Evolutionary conservation across 2,113 vertebrate genomes (phyloP), one percentile per base, ranked within the genome.

Genomic region (Lipophrys pholis): DNA sequence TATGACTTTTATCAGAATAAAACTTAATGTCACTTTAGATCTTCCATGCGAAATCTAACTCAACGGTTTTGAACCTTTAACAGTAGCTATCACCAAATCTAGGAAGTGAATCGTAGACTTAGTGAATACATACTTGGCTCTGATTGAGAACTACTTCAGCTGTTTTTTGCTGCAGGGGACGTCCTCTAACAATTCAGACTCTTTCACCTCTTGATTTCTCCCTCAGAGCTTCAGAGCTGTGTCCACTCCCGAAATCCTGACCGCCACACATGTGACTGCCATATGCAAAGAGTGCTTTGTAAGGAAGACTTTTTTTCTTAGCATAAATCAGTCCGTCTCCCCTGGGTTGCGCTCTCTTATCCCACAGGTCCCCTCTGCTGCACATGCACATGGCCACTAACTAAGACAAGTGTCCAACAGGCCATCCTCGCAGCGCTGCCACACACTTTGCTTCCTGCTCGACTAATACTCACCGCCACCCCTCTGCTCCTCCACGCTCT

Each of bases 401-500:
- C 41, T 53, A 58, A 69, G 61, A 60, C 50, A 57, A 86, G 82
- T 70, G 72, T 73, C 56, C 55, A 86, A 55, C 21, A 17, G 76
- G 43, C 60, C 57, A 16, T 76, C 60, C 43, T 57, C 50, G 43
- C 73, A 55, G 16, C 30, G 50, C 69, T 50, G 48, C 87, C 76
- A 76, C 89, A 86, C 84, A 89, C 74, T 70, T 8, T 1, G 66
- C 80, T 90, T 91, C 85, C 88, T 75, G 71, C 57, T 45, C 11
- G 38, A 38, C 59, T 51, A 17, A 51, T 51, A 63, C 61, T 41
- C 39, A 36, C 40, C 52, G 7, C 56, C 71, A 65, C 48, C 71
- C 73, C 71, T 75, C 49, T 39, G 73, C 59, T 73, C 73, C 17
- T 50, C 66, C 65, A 53, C 43, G 30, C 60, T 80, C 85, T 83